Conservation (phyloP, 2,797 vertebrate genomes). For the Spea hammondii region DNA sequence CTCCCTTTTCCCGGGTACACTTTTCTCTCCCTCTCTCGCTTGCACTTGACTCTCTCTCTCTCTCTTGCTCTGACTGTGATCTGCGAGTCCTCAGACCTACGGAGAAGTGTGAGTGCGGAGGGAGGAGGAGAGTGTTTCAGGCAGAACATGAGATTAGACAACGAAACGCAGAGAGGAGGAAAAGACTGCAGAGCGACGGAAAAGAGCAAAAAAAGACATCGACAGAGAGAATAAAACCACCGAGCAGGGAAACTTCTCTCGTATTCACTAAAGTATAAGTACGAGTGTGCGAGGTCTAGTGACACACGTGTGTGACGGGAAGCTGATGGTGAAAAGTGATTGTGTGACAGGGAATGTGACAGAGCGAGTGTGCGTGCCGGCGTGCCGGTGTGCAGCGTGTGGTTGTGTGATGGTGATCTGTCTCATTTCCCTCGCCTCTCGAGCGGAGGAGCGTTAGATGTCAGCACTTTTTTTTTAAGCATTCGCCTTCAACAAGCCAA, state of each 20-base stretch:
- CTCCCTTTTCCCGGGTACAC: background rate
- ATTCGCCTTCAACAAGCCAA: too few species aligned
- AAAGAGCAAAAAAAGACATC: background rate
- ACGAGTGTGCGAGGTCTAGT: too few species aligned
- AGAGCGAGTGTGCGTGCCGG: background rate
- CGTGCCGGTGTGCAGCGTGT: background rate
- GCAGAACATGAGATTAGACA: background rate
- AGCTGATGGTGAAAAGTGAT: too few species aligned
- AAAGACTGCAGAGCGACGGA: background rate
- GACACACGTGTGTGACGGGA: too few species aligned
- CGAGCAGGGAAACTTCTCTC: too few species aligned
- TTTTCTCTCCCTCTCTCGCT: background rate
- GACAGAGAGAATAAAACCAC: background rate
- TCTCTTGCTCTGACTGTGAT: slow-evolving; percentile 14
- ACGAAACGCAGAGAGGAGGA: background rate
- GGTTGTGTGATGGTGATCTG: background rate
- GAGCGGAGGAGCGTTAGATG: too few species aligned
- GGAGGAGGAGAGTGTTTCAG: background rate
- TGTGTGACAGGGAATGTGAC: background rate
- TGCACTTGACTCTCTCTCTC: slow-evolving; percentile 1
- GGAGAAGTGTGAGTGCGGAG: slow-evolving; percentile 19
- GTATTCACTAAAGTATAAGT: too few species aligned
- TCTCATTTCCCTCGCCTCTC: too few species aligned
- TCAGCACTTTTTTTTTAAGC: too few species aligned
- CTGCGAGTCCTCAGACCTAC: slow-evolving; percentile 18